Conservation (phyloP, 2,888 invertebrate species). For the Drosophila tanythrix region DNA sequence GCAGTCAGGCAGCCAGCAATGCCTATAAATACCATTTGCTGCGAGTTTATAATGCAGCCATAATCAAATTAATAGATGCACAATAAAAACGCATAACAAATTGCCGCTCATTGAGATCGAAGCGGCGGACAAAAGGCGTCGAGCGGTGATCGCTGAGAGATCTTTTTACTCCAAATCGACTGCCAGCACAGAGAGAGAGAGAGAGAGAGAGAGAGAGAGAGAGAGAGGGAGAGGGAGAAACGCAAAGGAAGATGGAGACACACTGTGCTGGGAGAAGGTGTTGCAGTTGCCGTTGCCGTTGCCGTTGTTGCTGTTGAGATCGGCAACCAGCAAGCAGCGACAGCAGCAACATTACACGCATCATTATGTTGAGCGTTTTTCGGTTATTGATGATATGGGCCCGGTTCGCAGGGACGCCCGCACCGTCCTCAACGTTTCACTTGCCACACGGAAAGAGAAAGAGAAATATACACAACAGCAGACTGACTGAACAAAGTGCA, state of each 20-base stretch:
- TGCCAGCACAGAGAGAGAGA: constrained; percentile 1
- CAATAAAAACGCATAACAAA: constrained; percentile 83
- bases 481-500: background rate
- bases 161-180: constrained; percentile 9
- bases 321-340: constrained; percentile 29
- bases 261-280: background rate
- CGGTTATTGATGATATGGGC: constrained; percentile 71
- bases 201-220: background rate
- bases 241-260: background rate
- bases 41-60: constrained; percentile 61
- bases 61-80: constrained; percentile 81
- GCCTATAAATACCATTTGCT: constrained; percentile 56
- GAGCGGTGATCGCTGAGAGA: constrained; percentile 17
- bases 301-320: constrained; percentile 25
- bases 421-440: constrained; percentile 62
- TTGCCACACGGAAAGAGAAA: constrained; percentile 32
- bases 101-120: constrained; percentile 68
- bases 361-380: constrained; percentile 75
- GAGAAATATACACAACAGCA: constrained; percentile 20
- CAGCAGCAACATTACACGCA: constrained; percentile 81
- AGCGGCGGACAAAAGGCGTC: constrained; percentile 48
- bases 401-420: constrained; percentile 49
- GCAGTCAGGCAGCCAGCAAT: constrained; percentile 13
- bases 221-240: background rate
- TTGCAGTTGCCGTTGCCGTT: constrained; percentile 12